Evolutionary conservation across 2,113 vertebrate species (phyloP), one percentile per base, ranked within the genome.

Genomic region (Coregonus clupeaformis): DNA sequence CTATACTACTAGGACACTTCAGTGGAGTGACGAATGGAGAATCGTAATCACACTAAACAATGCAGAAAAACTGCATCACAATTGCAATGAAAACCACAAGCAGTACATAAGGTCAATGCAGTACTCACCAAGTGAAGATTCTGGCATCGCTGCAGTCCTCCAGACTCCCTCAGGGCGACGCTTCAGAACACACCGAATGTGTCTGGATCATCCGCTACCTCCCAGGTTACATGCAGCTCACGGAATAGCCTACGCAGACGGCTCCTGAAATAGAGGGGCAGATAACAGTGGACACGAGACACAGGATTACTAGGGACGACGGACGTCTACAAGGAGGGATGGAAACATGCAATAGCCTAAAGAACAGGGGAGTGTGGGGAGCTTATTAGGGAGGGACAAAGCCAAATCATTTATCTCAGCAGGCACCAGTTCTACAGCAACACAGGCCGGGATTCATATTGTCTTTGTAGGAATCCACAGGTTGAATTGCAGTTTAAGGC

Each of bases 121-220:
- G 11, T 20, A 72, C 79, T 92, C 94, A 98, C 95, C 95, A 90
- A 93, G 66, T 72, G 88, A 94, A 68, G 92, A 93, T 89, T 92
- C 92, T 52, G 95, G 94, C 93, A 98, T 95, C 89, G 89, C 92
- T 90, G 93, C 64, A 68, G 91, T 90, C 86, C 87, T 94, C 91
- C 91, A 92, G 90, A 92, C 93, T 93, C 90, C 92, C 92, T 5
- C 9, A 65, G 30, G 60, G 91, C 93, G 92, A 85, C 84, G 49
- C 18, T 42, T 4, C 32, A 42, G 16, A 32, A 69, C 84, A 77
- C 85, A 84, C 79, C 78, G 87, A 80, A 83, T 45, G 91, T 82
- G 89, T 85, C 80, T 73, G 75, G 80, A 77, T 91, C 87, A 91
- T 88, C 85, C 88, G 80, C 77, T 75, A 84, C 83, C 85, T 87